phyloP scores from a whole-genome alignment of 2,888 invertebrate genomes.

The Nomada hirtipes region DNA sequence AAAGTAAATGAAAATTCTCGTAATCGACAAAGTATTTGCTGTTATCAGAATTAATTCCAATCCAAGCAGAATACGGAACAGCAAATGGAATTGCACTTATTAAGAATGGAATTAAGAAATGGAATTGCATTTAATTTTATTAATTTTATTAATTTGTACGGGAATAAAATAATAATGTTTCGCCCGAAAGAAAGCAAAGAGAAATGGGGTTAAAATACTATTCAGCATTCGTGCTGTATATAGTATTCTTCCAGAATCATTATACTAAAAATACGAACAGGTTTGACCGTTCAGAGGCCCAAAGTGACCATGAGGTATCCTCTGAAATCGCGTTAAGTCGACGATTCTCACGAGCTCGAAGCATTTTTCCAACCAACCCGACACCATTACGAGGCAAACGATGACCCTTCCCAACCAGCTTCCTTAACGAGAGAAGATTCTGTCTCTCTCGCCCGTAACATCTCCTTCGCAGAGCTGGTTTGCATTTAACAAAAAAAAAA shows the following conservation, averaged over 20 bases:
- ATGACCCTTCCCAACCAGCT: conserved; percentile 39
- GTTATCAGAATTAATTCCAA: too few species aligned
- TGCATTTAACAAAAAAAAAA: conserved; percentile 35
- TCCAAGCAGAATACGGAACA: too few species aligned
- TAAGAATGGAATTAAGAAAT: too few species aligned
- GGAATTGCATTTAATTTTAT: too few species aligned
- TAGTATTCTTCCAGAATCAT: neutral
- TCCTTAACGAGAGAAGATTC: conserved; percentile 52
- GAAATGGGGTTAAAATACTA: too few species aligned
- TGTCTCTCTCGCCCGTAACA: conserved; percentile 33
- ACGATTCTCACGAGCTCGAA: conserved; percentile 4
- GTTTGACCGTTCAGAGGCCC: neutral
- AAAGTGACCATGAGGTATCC: neutral
- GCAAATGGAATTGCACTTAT: too few species aligned
- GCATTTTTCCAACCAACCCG: neutral
- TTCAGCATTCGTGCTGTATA: neutral
- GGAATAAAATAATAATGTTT: too few species aligned
- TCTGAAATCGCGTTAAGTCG: neutral
- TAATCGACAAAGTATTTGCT: too few species aligned
- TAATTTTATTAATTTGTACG: too few species aligned
- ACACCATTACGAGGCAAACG: conserved; percentile 43
- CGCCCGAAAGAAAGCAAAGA: too few species aligned
- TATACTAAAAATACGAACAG: neutral
- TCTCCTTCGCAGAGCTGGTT: conserved; percentile 29
- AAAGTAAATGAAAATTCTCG: too few species aligned